Conservation (phyloP, 2,113 vertebrate genomes). For the Columbina picui region DNA sequence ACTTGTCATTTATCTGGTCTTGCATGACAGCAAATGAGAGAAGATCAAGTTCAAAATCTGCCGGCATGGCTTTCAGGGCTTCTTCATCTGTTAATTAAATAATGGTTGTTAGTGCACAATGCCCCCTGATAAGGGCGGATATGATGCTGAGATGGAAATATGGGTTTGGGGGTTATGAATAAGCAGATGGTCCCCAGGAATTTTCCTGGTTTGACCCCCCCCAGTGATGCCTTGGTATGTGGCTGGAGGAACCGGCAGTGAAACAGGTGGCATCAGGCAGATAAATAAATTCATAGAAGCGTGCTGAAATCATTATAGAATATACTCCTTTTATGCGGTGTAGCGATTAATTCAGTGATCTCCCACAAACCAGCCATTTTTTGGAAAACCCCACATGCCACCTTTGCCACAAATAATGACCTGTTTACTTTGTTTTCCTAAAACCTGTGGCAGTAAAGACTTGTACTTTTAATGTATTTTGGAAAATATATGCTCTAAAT, state of each 20-base stretch:
- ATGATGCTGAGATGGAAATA: slow-evolving; percentile 54
- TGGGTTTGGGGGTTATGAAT: slow-evolving; percentile 56
- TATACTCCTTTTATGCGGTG: slow-evolving; percentile 48
- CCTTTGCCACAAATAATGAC: neutral
- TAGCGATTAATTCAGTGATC: slow-evolving; percentile 62
- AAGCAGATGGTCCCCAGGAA: slow-evolving; percentile 71
- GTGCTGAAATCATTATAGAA: slow-evolving; percentile 68
- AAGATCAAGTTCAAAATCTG: slow-evolving; percentile 87
- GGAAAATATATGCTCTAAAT: neutral
- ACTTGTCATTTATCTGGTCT: slow-evolving; percentile 96
- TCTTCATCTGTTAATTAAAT: slow-evolving; percentile 86
- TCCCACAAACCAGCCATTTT: slow-evolving; percentile 50
- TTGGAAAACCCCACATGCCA: neutral
- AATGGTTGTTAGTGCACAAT: slow-evolving; percentile 75
- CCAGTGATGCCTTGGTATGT: slow-evolving; percentile 43
- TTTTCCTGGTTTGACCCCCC: slow-evolving; percentile 44
- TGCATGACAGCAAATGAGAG: slow-evolving; percentile 88
- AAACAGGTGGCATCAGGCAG: slow-evolving; percentile 73
- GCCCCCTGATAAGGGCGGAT: slow-evolving; percentile 27
- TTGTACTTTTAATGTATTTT: neutral
- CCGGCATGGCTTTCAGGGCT: slow-evolving; percentile 74
- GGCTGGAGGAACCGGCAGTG: slow-evolving; percentile 35
- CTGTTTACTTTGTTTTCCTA: slow-evolving; percentile 9
- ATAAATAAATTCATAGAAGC: slow-evolving; percentile 72
- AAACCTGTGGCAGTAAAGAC: neutral